Evolutionary conservation across 2,797 vertebrate species (phyloP), one percentile per base, ranked within the genome.

Genomic region (Carcharodon carcharias): DNA sequence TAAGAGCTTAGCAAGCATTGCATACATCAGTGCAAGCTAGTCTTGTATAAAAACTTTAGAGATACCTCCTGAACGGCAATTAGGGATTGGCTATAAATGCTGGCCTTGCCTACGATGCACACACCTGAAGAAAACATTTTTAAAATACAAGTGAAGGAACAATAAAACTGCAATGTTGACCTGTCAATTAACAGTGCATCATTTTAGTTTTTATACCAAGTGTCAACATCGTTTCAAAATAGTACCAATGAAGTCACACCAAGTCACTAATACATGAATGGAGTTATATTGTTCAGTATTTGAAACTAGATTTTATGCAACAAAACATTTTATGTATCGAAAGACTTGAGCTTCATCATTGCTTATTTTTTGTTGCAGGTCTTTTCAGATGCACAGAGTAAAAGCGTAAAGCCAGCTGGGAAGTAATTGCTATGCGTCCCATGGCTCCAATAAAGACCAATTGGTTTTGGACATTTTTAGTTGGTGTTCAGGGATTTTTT

Each of bases 401-500:
- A 97, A 92, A 97, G 88, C 94, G 97, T 97, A 97, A 97, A 98
- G 97, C 97, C 98, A 98, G 98, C 98, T 97, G 98, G 98, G 97
- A 97, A 98, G 97, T 97, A 96, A 98, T 97, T 97, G 97, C 97
- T 96, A 96, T 96, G 96, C 96, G 97, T 98, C 97, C 97, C 97
- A 98, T 98, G 98, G 98, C 98, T 98, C 98, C 97, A 97, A 97
- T 97, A 97, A 97, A 97, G 97, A 96, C 97, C 96, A 97, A 97
- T 97, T 97, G 97, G 96, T 96, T 98, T 96, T 96, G 98, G 96
- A 97, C 97, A 95, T 98, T 98, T 97, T 98, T 99, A 96, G 97
- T 99, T 97, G 98, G 98, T 67, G 97, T 98, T 97, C 97, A 98
- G 97, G 98, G 98, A 96, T 97, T 98, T 96, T 97, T 99, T 97